phyloP scores from a whole-genome alignment of 2,113 vertebrate species.

The Camarhynchus parvulus region DNA sequence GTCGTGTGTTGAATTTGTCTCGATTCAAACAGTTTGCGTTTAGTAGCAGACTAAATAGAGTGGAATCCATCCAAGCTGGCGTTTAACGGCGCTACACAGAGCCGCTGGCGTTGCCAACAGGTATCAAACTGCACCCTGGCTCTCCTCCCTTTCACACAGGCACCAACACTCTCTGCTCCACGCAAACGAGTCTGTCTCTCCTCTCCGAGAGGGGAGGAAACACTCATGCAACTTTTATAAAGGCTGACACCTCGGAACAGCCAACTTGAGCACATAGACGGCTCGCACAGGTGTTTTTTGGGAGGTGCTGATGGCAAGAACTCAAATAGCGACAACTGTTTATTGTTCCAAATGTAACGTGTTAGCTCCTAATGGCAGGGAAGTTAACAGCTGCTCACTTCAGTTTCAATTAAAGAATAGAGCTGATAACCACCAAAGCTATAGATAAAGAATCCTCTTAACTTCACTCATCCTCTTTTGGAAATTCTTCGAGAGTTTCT shows the following conservation, averaged over 20 bases:
- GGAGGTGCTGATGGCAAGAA: slow-evolving; percentile 1
- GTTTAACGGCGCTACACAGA: not conserved
- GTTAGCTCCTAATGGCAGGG: slow-evolving; percentile 15
- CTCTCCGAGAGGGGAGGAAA: not conserved
- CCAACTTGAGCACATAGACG: not conserved
- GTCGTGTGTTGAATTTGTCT: slow-evolving; percentile 5
- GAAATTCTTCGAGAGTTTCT: slow-evolving; percentile 65
- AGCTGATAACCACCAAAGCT: not conserved
- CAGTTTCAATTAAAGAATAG: slow-evolving; percentile 47
- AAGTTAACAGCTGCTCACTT: slow-evolving; percentile 60
- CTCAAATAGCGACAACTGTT: slow-evolving; percentile 55
- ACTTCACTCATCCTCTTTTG: slow-evolving; percentile 56
- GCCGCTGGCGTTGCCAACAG: slow-evolving; percentile 68
- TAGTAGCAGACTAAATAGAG: not conserved
- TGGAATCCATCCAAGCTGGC: slow-evolving; percentile 48
- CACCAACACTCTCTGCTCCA: not conserved
- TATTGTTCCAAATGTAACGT: slow-evolving; percentile 24
- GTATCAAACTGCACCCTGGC: slow-evolving; percentile 46
- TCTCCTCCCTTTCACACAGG: not conserved
- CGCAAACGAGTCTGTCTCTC: not conserved
- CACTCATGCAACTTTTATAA: slow-evolving; percentile 29
- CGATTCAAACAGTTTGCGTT: slow-evolving; percentile 28
- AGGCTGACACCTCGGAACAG: not conserved
- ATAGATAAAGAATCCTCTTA: slow-evolving; percentile 53
- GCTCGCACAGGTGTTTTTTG: slow-evolving; percentile 52